Evolutionary conservation across 2,797 vertebrate species (phyloP), one percentile per base, ranked within the genome.

Genomic region (Threskiornis aethiopicus): DNA sequence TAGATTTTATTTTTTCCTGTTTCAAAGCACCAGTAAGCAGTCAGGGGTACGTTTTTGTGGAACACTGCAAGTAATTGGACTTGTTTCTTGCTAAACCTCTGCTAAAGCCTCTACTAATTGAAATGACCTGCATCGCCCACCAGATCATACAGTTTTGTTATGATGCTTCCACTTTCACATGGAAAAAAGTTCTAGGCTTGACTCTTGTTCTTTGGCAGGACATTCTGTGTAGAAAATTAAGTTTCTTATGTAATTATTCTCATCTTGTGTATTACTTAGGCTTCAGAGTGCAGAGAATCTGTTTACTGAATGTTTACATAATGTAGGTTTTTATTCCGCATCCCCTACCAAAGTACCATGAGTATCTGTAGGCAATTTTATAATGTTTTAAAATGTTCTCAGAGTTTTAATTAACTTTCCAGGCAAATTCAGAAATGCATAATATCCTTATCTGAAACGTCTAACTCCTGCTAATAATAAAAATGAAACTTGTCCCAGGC

Each of bases 381-480:
- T 89, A 81, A 81, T 97, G 96, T 88, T 97, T 95, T 85, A 69
- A 93, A 93, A 92, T 97, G 91, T 97, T 96, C 82, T 93, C 72
- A 92, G 84, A 96, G 84, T 97, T 95, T 84, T 93, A 91, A 94
- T 91, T 91, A 94, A 89, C 71, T 90, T 96, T 96, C 83, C 76
- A 96, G 93, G 91, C 94, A 93, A 92, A 96, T 96, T 97, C 95
- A 94, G 96, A 94, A 97, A 93, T 97, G 95, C 96, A 6, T 93
- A 96, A 78, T 86, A 92, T 94, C 82, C 91, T 96, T 94, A 95
- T n/a, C 88, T 96, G 96, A 93, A 97, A 87, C 96, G 86, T 97
- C 83, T 96, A 97, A 96, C 90, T 96, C 88, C 87, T 97, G 97
- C 90, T 96, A 97, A 97, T 90, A 96, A 95, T 96, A 97, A 96